Base-by-base conservation (phyloP, 2,797 vertebrate species). In the Pseudochirops corinnae region DNA sequence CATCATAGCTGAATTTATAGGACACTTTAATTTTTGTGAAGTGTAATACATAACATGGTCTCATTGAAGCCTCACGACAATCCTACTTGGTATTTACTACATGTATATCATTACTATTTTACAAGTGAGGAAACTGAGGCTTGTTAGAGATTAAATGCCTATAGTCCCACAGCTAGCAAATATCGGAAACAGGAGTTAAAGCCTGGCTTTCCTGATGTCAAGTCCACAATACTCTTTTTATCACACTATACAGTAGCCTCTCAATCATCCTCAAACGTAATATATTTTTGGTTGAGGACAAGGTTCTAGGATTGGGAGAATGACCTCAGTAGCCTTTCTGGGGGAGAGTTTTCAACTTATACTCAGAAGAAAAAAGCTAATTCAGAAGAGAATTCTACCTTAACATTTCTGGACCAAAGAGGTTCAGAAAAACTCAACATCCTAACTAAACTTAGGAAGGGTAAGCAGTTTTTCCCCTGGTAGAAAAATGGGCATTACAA, bases 311-410 rank as follows among this genome's bases (percentile, higher is more conserved):
- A 94, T 82, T 55, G 93, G 94, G 92, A 92, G 55, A 90, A 2
- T 55, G 82, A 97, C 53, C 56, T 39, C 92, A 14, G 95, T 93
- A 60, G 74, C 53, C 33, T 93, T 92, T 5, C 56, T 3, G 33
- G 74, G 52, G 94, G 60, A 94, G 94, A 96, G 50, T 93, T 92
- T 90, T 92, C 52, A 91, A 95, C 90, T 94, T 58, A 92, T 94
- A 58, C 60, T 97, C 97, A 95, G 92, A 92, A 87, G 95, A 91
- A 90, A 46, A 97, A 97, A 98, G 97, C 46, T 90, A 92, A 96
- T 96, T 97, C 97, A 94, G 92, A 92, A 87, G 97, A 97, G 94
- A 94, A 96, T 95, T 97, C 95, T 96, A 98, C 95, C 93, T 93
- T 91, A 96, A 96, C 92, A 96, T 97, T 82, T 82, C 95, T 95